Percentiles rank a stretch among this genome's conserved stretches.
phyloP scores from a whole-genome alignment of 1,140 invertebrate species.

The Paralvinella palmiformis region DNA sequence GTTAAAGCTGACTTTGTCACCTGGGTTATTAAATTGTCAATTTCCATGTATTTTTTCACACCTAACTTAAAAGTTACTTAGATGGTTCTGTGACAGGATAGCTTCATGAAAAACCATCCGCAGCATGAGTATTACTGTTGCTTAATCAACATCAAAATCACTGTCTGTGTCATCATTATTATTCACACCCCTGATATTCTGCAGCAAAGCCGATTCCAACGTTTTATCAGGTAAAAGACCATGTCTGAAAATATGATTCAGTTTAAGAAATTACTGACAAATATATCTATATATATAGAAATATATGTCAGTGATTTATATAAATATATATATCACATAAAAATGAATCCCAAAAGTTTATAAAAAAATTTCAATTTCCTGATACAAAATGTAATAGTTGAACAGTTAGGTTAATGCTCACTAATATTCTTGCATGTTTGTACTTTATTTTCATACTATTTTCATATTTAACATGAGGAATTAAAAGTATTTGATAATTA shows the following conservation, averaged over 20 bases:
- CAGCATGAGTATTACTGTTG: no score
- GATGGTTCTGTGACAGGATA: no score
- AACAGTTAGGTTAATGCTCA: no score
- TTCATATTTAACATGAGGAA: no score
- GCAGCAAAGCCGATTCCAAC: neutral
- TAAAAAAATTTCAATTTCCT: neutral
- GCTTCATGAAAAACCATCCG: no score
- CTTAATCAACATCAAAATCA: constrained; percentile 9
- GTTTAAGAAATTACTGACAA: neutral
- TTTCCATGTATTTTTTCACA: no score
- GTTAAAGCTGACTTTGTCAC: no score
- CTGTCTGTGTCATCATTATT: constrained; percentile 1
- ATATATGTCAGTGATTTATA: neutral
- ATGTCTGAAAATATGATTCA: neutral
- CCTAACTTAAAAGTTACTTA: no score
- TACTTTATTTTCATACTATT: no score
- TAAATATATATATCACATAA: neutral
- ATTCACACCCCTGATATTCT: neutral
- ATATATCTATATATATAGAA: neutral
- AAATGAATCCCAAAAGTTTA: neutral
- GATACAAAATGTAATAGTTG: neutral
- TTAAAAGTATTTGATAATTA: neutral
- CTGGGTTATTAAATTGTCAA: no score
- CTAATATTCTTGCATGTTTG: no score
- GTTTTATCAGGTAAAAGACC: constrained; percentile 1